These are phyloP conservation scores for Nesometra sesokonis DNA, from an alignment of 35 echinoderm and acorn worm species.

Conservation along the genomic window DNA sequence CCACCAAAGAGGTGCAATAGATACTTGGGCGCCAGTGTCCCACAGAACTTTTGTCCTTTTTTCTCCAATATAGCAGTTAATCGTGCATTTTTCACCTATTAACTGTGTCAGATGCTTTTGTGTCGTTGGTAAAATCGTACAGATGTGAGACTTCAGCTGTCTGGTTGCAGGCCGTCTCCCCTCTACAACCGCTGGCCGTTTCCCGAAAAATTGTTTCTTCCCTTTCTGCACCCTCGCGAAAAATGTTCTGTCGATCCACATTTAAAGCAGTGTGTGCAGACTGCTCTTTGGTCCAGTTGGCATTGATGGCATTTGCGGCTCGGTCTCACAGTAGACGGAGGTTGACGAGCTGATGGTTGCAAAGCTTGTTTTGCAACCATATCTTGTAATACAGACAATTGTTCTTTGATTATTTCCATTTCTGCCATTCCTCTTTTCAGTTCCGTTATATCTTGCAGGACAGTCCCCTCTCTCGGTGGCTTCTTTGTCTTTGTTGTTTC, in stretches of 20 bases:
- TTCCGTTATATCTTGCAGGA: background rate
- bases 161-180: background rate
- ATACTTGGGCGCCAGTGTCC: slow-evolving; percentile 9
- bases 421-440: background rate
- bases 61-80: background rate
- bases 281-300: background rate
- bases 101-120: background rate
- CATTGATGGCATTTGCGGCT: background rate
- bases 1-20: background rate
- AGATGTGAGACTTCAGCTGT: background rate
- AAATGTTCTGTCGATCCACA: background rate
- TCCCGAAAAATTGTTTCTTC: background rate
- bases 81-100: slow-evolving; percentile 12
- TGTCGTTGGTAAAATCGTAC: background rate
- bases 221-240: background rate
- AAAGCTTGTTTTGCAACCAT: background rate
- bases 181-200: no score
- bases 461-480: background rate
- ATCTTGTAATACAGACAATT: no score
- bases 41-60: background rate
- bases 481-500: background rate
- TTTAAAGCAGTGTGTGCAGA: slow-evolving; percentile 5
- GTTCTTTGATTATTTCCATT: background rate
- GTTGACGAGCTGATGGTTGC: background rate
- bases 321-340: background rate